A percentile compares a stretch with the other conserved stretches of the same genome.
phyloP scores from a whole-genome alignment of 2,113 vertebrate species.

The Mus spicilegus region DNA sequence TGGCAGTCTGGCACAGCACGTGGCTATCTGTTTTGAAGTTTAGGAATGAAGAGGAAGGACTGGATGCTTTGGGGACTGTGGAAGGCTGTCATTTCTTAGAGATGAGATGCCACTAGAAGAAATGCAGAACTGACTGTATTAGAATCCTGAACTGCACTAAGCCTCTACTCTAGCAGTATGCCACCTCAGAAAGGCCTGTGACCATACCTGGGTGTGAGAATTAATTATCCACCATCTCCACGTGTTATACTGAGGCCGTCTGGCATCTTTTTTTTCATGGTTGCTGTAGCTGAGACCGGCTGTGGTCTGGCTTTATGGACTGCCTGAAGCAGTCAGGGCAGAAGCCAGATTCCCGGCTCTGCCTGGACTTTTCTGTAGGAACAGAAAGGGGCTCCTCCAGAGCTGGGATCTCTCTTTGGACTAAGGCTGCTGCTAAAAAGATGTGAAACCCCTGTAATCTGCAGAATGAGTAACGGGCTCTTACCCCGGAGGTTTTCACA shows the following conservation, averaged over 20 bases:
- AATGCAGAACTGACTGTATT: neutral
- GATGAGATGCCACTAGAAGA: conserved; percentile 6
- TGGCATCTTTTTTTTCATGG: neutral
- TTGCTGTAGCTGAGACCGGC: conserved; percentile 27
- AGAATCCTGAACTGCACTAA: neutral
- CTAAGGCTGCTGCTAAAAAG: neutral
- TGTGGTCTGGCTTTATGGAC: conserved; percentile 22
- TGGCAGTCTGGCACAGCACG: conserved; percentile 39
- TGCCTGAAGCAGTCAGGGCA: conserved; percentile 54
- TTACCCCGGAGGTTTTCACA: neutral
- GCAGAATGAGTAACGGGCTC: neutral
- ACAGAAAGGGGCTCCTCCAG: neutral
- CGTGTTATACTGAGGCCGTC: neutral
- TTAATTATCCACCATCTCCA: neutral
- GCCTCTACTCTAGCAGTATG: neutral
- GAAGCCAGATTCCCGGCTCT: conserved; percentile 48
- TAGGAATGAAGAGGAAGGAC: conserved; percentile 30
- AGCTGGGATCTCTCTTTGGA: neutral
- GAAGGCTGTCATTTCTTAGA: conserved; percentile 50
- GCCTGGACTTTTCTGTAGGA: conserved; percentile 4
- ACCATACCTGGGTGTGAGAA: neutral
- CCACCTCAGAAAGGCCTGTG: neutral
- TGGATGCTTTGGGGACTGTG: neutral
- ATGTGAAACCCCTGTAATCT: neutral
- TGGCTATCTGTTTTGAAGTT: conserved; percentile 10